Percentiles rank a stretch among this genome's conserved stretches.
These are phyloP conservation scores for Brachionus koreanus DNA, from an alignment of 1,140 invertebrate species.

Conservation along the genomic window DNA sequence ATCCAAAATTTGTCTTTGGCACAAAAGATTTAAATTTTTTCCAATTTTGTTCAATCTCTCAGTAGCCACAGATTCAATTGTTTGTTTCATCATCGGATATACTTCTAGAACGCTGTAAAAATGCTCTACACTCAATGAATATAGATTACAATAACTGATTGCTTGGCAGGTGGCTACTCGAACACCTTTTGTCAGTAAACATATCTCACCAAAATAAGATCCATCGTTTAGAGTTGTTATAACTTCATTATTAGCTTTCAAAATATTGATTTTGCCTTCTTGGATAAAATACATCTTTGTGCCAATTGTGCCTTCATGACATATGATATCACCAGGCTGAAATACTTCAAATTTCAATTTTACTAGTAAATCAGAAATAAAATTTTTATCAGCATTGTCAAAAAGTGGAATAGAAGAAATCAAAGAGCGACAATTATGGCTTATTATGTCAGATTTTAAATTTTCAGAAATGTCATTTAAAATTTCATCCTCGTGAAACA, in stretches of 20 bases:
- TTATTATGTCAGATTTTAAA: conserved; percentile 91
- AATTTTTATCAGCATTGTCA: conserved; percentile 93
- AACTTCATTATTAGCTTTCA: conserved; percentile 84
- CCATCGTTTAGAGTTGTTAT: conserved; percentile 95
- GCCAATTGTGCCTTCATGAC: conserved; percentile 81
- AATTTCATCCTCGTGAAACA: conserved; percentile 96
- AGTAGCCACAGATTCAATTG: conserved; percentile 97
- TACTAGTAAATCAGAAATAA: conserved; percentile 93
- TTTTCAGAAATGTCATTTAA: conserved; percentile 93
- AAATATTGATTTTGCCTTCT: conserved; percentile 90
- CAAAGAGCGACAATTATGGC: conserved; percentile 95
- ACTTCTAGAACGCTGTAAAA: conserved; percentile 94
- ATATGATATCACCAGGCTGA: conserved; percentile 69
- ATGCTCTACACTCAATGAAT: conserved; percentile 92
- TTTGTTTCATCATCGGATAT: conserved; percentile 94
- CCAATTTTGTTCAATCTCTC: conserved; percentile 96
- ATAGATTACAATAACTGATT: conserved; percentile 97
- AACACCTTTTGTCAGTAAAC: conserved; percentile 84
- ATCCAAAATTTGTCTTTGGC: not conserved
- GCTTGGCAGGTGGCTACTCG: conserved; percentile 90
- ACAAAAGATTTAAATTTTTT: conserved; percentile 78
- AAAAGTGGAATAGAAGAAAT: conserved; percentile 97
- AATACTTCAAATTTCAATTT: conserved; percentile 98
- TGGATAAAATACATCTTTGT: conserved; percentile 99
- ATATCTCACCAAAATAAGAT: conserved; percentile 95